These are phyloP conservation scores for Meloidogyne floridensis DNA, from an alignment of 1,140 invertebrate genomes.

Conservation along the genomic window DNA sequence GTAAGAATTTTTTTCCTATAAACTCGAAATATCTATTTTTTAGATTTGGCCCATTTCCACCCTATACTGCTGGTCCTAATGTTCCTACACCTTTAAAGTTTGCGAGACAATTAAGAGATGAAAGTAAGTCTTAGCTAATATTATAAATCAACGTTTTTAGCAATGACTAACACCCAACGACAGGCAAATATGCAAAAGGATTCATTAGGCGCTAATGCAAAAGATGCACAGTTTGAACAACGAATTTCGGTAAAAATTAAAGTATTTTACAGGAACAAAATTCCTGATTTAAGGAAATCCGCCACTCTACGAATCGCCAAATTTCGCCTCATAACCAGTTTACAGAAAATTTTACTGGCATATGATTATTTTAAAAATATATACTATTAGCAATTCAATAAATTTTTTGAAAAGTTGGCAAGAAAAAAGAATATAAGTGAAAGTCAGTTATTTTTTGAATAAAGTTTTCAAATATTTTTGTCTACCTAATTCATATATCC, in stretches of 20 bases:
- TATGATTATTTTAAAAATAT: background rate
- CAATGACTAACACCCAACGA: slow-evolving; percentile 53
- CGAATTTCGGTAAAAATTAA: slow-evolving; percentile 41
- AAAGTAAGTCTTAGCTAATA: slow-evolving; percentile 46
- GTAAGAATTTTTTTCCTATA: slow-evolving; percentile 26
- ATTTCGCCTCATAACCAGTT: slow-evolving; percentile 36
- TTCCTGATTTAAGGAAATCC: slow-evolving; percentile 44
- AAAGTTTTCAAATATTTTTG: slow-evolving; percentile 5
- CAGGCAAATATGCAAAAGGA: slow-evolving; percentile 56
- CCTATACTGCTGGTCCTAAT: slow-evolving; percentile 47
- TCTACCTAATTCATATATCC: background rate
- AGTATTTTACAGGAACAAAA: background rate
- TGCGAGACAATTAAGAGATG: slow-evolving; percentile 63
- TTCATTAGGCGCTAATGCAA: slow-evolving; percentile 37
- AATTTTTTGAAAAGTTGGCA: background rate
- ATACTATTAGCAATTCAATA: background rate
- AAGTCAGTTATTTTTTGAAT: background rate
- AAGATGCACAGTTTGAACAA: slow-evolving; percentile 45
- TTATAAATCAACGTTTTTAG: slow-evolving; percentile 40
- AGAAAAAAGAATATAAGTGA: background rate
- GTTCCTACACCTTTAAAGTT: slow-evolving; percentile 52
- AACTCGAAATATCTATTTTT: background rate
- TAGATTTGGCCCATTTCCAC: slow-evolving; percentile 58
- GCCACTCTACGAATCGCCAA: slow-evolving; percentile 44
- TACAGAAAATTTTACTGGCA: slow-evolving; percentile 18